Evolutionary conservation across 2,113 vertebrate genomes (phyloP).

Genomic region (rat (Rattus norvegicus)): DNA sequence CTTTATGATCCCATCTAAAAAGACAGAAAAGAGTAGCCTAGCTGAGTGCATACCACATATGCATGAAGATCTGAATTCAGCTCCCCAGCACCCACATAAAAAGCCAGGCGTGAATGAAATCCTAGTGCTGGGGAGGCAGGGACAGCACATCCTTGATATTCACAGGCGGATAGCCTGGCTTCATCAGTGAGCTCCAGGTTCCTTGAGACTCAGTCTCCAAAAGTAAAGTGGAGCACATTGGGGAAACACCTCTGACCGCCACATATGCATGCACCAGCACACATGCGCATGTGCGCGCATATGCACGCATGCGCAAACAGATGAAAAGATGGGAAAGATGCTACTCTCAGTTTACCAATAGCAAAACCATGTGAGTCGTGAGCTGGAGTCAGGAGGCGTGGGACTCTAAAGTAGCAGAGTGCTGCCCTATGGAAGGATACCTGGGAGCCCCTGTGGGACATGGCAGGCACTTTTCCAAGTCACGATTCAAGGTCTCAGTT

Average conservation of each 20-base stretch:
- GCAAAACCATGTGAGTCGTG: slow-evolving; percentile 58
- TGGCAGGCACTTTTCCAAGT: slow-evolving; percentile 69
- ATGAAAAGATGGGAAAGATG: background rate
- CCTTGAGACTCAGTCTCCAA: background rate
- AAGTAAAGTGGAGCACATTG: background rate
- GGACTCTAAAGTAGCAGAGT: slow-evolving; percentile 66
- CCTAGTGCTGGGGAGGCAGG: background rate
- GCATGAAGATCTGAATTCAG: background rate
- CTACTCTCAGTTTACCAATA: slow-evolving; percentile 71
- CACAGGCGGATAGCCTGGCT: no score
- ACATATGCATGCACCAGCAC: background rate
- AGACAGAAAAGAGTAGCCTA: background rate
- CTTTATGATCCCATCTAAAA: background rate
- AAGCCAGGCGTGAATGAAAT: background rate
- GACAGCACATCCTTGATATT: background rate
- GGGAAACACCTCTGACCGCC: background rate
- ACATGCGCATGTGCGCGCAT: background rate
- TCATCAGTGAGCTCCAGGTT: background rate
- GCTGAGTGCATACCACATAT: background rate
- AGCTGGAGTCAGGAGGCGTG: background rate
- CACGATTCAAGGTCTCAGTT: slow-evolving; percentile 58
- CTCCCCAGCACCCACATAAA: background rate
- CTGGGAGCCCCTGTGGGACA: slow-evolving; percentile 65
- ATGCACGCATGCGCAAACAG: background rate
- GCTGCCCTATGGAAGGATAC: slow-evolving; percentile 52